These are phyloP conservation scores for Calliphora vicina DNA, from an alignment of 1,140 invertebrate species.

Conservation along the genomic window DNA sequence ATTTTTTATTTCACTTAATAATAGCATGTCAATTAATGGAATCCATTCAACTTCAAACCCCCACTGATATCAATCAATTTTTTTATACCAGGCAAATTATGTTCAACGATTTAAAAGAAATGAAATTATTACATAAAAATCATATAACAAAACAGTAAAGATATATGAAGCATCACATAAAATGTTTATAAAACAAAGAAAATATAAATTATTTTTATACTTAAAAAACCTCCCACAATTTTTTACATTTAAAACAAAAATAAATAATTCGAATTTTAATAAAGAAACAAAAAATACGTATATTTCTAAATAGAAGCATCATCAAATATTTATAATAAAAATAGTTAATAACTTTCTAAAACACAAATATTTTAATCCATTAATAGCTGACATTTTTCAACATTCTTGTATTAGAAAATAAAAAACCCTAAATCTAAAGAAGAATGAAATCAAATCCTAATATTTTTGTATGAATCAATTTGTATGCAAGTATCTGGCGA, in stretches of 20 bases:
- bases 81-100: not conserved
- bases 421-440: no score
- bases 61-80: not conserved
- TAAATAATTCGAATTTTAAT: conserved; percentile 9
- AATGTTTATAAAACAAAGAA: not conserved
- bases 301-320: not conserved
- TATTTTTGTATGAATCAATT: no score
- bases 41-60: not conserved
- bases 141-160: not conserved
- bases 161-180: not conserved
- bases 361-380: not conserved
- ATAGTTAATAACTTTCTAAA: not conserved
- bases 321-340: conserved; percentile 1
- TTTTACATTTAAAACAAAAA: not conserved
- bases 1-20: no score
- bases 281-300: not conserved
- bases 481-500: no score
- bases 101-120: not conserved
- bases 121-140: not conserved
- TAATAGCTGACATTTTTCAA: not conserved
- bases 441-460: no score
- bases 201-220: conserved; percentile 7
- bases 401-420: not conserved
- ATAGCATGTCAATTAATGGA: not conserved
- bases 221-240: conserved; percentile 7